These are phyloP conservation scores for Hemicrepidius hirtus DNA, from an alignment of 2,888 invertebrate species.

Conservation along the genomic window DNA sequence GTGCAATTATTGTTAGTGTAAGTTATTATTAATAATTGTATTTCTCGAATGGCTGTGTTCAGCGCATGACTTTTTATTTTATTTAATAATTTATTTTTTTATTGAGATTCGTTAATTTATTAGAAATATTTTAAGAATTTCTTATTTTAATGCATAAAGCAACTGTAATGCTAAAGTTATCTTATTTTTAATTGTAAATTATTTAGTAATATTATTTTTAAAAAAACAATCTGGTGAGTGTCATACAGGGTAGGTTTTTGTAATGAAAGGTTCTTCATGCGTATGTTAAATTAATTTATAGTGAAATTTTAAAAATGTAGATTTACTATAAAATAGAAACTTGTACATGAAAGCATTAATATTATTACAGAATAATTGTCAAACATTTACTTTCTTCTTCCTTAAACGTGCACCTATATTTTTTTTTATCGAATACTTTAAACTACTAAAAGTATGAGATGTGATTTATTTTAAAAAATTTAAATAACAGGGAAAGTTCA, in stretches of 20 bases:
- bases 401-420: background rate
- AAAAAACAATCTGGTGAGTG: slow-evolving; percentile 13
- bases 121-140: background rate
- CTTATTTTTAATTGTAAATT: slow-evolving; percentile 14
- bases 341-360: slow-evolving; percentile 27
- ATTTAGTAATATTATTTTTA: slow-evolving; percentile 16
- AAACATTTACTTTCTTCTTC: background rate
- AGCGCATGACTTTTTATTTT: slow-evolving; percentile 5
- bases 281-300: slow-evolving; percentile 28
- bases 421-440: too few relatives aligned
- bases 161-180: slow-evolving; percentile 8
- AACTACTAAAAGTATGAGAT: background rate
- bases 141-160: slow-evolving; percentile 13
- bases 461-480: slow-evolving; percentile 1
- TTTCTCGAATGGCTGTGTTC: background rate
- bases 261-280: slow-evolving; percentile 21
- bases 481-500: slow-evolving; percentile 3
- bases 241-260: slow-evolving; percentile 44
- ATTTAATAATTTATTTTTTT: background rate
- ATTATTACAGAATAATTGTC: slow-evolving; percentile 14
- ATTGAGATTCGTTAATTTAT: too few relatives aligned
- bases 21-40: too few relatives aligned
- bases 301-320: slow-evolving; percentile 27
- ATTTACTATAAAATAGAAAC: slow-evolving; percentile 18
- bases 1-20: too few relatives aligned